Base-by-base conservation (phyloP, 2,113 vertebrate genomes). In the Carettochelys insculpta region DNA sequence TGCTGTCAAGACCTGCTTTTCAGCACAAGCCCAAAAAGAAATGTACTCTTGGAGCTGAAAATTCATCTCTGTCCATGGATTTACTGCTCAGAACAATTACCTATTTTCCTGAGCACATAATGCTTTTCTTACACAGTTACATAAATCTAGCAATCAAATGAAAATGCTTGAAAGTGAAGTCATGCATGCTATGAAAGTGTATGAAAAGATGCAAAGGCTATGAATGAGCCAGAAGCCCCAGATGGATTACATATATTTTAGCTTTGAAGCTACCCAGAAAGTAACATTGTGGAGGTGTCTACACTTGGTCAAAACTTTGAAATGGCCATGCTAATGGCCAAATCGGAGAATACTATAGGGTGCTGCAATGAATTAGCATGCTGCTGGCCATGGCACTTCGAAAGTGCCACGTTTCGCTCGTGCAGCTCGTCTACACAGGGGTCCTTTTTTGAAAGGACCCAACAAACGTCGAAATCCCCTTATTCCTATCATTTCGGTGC, bases 101-200 rank as follows among this genome's bases (percentile, higher is more conserved):
- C 68, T 85, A 24, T 45, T 75, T 75, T 75, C 43, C 53, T 48
- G 38, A 75, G 3, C 43, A 56, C 1, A 47, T 47, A 61, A 47
- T n/a, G 2, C 3, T 85, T 88, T n/a, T 38, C 11, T 71, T 47
- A 29, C 1, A 0, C 54, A 80, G 16, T 84, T 84, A 12, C n/a
- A 54, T 73, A 20, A 83, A 4, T 29, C 25, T 75, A 82, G n/a
- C 56, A 14, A 80, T 31, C 12, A 22, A 80, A 76, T 13, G 4
- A 81, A 83, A 0, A 0, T 3, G 5, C 5, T 79, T 91, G 16
- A 93, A 89, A 77, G 8, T 11, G 92, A 48, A 83, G 12, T 2
- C 5, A 65, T 0, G 0, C 82, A 51, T 48, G 47, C 43, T 31
- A 61, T 0, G 0, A n/a, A 79, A 48, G 71, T 6, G 3, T 8